A percentile compares a stretch with the other conserved stretches of the same genome.
phyloP scores from a whole-genome alignment of 2,888 invertebrate genomes.

The Sinohyriopsis cumingii region DNA sequence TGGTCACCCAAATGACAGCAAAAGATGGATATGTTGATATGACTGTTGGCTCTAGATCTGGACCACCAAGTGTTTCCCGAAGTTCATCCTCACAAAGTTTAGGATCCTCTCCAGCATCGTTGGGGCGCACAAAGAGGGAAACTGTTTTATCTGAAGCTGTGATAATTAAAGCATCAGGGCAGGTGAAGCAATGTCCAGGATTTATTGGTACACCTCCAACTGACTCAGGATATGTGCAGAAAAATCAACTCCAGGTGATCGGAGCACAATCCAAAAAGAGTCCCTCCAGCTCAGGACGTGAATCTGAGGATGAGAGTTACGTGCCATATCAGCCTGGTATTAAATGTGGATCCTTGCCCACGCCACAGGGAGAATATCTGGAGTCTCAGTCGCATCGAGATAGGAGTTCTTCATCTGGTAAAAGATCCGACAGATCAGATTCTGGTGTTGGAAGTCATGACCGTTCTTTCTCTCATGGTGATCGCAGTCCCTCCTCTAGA shows the following conservation, averaged over 20 bases:
- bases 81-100: slow-evolving; percentile 43
- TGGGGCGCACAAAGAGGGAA: slow-evolving; percentile 23
- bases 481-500: neutral
- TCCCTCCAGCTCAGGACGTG: slow-evolving; percentile 44
- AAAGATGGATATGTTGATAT: slow-evolving; percentile 55
- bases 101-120: slow-evolving; percentile 42
- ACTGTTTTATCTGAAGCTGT: slow-evolving; percentile 28
- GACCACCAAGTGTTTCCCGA: slow-evolving; percentile 30
- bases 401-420: no score
- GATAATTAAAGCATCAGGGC: slow-evolving; percentile 44
- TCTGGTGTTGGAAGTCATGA: no score
- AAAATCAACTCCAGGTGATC: slow-evolving; percentile 31
- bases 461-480: no score
- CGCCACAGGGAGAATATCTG: no score
- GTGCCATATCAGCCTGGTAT: slow-evolving; percentile 41
- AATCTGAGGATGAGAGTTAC: slow-evolving; percentile 52
- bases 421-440: no score
- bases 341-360: no score
- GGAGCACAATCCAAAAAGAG: slow-evolving; percentile 24
- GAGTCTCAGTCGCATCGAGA: no score
- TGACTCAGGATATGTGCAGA: neutral
- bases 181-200: slow-evolving; percentile 35
- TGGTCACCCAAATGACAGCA: slow-evolving; percentile 21
- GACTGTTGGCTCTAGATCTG: slow-evolving; percentile 43
- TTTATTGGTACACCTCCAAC: slow-evolving; percentile 16